Percentiles rank a stretch among this genome's conserved stretches.
phyloP scores from a whole-genome alignment of 2,797 vertebrate genomes.

The Microctenopoma steveboyesi region DNA sequence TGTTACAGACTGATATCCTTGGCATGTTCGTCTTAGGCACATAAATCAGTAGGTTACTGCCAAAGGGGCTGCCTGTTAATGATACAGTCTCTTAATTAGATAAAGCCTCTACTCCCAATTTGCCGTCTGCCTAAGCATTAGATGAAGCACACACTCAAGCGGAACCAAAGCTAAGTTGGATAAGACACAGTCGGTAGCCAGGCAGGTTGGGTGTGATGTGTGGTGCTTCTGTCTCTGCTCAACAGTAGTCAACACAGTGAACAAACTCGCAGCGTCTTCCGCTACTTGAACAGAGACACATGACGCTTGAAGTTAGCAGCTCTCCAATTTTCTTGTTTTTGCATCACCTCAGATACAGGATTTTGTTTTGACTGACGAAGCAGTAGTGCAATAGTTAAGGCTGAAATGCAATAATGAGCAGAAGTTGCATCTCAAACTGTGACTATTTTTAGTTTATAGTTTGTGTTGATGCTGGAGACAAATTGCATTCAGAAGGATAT shows the following conservation, averaged over 20 bases:
- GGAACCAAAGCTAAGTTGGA: constrained; percentile 45
- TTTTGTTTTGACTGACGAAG: constrained; percentile 52
- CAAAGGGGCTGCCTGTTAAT: constrained; percentile 70
- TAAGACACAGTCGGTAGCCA: constrained; percentile 14
- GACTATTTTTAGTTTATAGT: constrained; percentile 45
- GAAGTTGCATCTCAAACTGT: constrained; percentile 47
- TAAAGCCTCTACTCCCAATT: constrained; percentile 70
- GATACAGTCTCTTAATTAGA: constrained; percentile 79
- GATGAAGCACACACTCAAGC: constrained; percentile 52
- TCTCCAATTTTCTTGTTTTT: constrained; percentile 60
- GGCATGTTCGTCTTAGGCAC: constrained; percentile 49
- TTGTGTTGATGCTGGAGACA: constrained; percentile 27
- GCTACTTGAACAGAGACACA: constrained; percentile 23
- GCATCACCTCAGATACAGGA: constrained; percentile 54
- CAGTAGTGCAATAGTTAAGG: constrained; percentile 41
- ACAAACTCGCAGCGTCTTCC: constrained; percentile 35
- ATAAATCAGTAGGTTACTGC: constrained; percentile 69
- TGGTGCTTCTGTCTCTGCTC: constrained; percentile 43
- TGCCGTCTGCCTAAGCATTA: constrained; percentile 69
- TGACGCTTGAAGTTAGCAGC: constrained; percentile 23
- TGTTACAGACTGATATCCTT: constrained; percentile 49
- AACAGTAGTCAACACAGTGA: constrained; percentile 20
- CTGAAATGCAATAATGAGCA: constrained; percentile 57
- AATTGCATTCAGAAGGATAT: constrained; percentile 15
- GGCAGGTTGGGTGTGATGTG: constrained; percentile 34